Base-by-base conservation (phyloP, 1,140 invertebrate species). In the Drosophila tristis region DNA sequence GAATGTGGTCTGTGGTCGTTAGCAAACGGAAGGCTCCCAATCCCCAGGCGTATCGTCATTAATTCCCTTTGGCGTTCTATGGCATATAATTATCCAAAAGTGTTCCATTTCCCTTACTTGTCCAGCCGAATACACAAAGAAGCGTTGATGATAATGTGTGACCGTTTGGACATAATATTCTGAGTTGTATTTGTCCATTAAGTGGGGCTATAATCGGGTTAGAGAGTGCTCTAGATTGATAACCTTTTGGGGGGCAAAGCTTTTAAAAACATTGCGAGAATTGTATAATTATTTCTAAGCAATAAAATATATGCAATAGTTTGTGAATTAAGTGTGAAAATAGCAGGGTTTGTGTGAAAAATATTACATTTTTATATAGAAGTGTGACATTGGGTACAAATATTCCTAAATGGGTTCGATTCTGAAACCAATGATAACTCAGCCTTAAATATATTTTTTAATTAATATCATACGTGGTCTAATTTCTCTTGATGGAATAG, bases 131-230 rank as follows among this genome's bases (percentile, higher is more conserved):
- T 29, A 15, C 1, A 9, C 43, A 45, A 47, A 26, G 8, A 57
- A 60, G 6, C 5, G 26, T 26, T 16, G 39, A 35, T 64, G 26
- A 65, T 67, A 56, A 13, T 67, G 50, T 15, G 26, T 35, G 26
- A 16, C 11, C 25, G 16, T 65, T 65, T 20, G 65, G 25, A 39
- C 11, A n/a, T 9, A 26, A 60, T 15, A 29, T 62, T 26, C 11
- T 26, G 5, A 58, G 11, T 6, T 6, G 6, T 20, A 39, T 15
- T 26, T 29, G 9, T 23, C 13, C 50, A 44, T 51, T 42, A 9
- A 64, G 35, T 43, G 25, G 35, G 11, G 35, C 11, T 39, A 39
- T 39, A 39, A 39, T 39, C 35, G 16, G 4, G 48, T n/a, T 20
- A 26, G 2, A 26, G 15, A 26, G 23, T 39, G 1, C 3, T 39